Conservation (phyloP, 2,888 invertebrate genomes). For the Argyra leucocephala region DNA sequence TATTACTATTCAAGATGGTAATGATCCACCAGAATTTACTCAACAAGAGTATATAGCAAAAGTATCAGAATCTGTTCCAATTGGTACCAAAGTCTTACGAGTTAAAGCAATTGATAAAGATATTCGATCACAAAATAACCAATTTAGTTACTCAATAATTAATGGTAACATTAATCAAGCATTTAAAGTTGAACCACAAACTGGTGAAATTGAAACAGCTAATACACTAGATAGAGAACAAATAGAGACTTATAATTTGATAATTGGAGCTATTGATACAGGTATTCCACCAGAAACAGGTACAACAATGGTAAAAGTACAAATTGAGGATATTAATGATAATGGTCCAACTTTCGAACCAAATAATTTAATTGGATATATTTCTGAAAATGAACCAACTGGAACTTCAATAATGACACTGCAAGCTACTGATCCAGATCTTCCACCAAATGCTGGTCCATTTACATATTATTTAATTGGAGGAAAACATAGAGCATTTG, state of each 20-base stretch:
- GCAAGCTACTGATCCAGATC: constrained; percentile 79
- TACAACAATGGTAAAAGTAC: constrained; percentile 72
- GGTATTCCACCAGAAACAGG: constrained; percentile 86
- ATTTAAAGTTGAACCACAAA: constrained; percentile 80
- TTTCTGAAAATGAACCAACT: constrained; percentile 78
- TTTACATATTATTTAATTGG: constrained; percentile 73
- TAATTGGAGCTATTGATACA: constrained; percentile 79
- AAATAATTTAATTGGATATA: constrained; percentile 60
- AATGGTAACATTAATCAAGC: constrained; percentile 72
- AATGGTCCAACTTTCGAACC: constrained; percentile 79
- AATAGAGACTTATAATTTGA: constrained; percentile 61
- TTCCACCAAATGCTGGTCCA: constrained; percentile 83
- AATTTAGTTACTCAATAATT: constrained; percentile 82
- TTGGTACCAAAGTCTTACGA: constrained; percentile 63
- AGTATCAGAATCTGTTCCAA: constrained; percentile 67
- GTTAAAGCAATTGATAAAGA: constrained; percentile 88
- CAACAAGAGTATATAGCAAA: constrained; percentile 65
- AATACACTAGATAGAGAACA: constrained; percentile 72
- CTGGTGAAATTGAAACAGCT: constrained; percentile 72
- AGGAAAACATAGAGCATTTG: constrained; percentile 65
- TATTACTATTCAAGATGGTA: constrained; percentile 88
- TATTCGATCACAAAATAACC: constrained; percentile 80
- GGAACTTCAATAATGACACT: constrained; percentile 75
- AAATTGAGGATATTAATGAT: constrained; percentile 80
- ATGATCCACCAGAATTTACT: constrained; percentile 90